These are phyloP conservation scores for Atherinosoma microstoma DNA, from an alignment of 2,797 vertebrate genomes.

Conservation along the genomic window DNA sequence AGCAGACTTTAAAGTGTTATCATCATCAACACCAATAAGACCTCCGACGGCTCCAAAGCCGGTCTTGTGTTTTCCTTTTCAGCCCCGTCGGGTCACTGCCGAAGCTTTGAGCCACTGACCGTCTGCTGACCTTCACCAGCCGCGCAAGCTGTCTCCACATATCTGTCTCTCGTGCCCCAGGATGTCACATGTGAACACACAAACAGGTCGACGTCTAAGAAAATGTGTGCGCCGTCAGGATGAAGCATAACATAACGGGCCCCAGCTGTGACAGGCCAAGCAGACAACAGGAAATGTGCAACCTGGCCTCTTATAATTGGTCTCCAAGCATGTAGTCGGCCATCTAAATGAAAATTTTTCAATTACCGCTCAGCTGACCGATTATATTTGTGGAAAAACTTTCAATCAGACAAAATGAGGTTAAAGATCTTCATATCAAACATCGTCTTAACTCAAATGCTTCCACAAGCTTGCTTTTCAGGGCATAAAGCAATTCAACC, in stretches of 20 bases:
- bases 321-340: neutral
- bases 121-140: slow-evolving; percentile 66
- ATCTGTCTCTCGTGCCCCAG: slow-evolving; percentile 15
- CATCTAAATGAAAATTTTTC: neutral
- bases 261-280: slow-evolving; percentile 26
- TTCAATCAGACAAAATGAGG: neutral
- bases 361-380: no score
- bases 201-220: slow-evolving; percentile 40
- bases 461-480: neutral
- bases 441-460: slow-evolving; percentile 39
- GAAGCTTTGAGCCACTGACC: slow-evolving; percentile 49
- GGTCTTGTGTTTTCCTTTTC: slow-evolving; percentile 1
- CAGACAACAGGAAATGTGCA: slow-evolving; percentile 28
- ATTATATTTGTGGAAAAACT: neutral
- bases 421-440: neutral
- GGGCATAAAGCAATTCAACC: neutral
- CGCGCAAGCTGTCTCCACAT: slow-evolving; percentile 30
- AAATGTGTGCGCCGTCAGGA: slow-evolving; percentile 1
- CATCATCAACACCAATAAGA: neutral
- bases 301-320: neutral
- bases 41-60: neutral
- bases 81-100: slow-evolving; percentile 1
- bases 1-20: slow-evolving; percentile 3
- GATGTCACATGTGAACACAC: slow-evolving; percentile 45
- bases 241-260: slow-evolving; percentile 21